These are phyloP conservation scores for Mesorhabditis spiculigera DNA, from an alignment of 2,888 invertebrate species.

Conservation along the genomic window DNA sequence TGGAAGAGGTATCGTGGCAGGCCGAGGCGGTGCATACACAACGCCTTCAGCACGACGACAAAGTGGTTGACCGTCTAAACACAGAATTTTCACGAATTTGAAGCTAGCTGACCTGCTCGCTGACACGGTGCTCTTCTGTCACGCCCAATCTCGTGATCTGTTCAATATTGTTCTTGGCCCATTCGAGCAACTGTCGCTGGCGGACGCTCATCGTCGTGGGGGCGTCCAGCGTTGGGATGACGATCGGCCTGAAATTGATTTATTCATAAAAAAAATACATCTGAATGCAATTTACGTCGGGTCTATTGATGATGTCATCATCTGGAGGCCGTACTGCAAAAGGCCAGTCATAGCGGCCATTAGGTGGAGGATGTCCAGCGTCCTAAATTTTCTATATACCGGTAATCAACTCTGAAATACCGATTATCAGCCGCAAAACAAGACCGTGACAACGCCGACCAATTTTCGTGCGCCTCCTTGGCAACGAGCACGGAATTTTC, in stretches of 20 bases:
- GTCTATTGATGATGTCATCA: neutral
- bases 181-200: neutral
- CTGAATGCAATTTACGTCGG: neutral
- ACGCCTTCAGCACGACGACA: neutral
- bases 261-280: neutral
- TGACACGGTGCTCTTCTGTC: neutral
- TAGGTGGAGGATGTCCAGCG: slow-evolving; percentile 3
- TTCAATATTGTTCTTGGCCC: neutral
- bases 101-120: neutral
- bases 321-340: neutral
- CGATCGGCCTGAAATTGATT: neutral
- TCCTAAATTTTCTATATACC: neutral
- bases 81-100: neutral
- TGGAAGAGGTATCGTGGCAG: neutral
- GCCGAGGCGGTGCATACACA: neutral
- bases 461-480: neutral
- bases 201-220: neutral
- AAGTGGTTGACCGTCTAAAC: slow-evolving; percentile 1
- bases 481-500: too few species aligned
- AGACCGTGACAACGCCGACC: neutral
- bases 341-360: neutral
- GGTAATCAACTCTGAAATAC: neutral
- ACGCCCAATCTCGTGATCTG: neutral
- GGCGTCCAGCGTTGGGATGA: neutral
- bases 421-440: slow-evolving; percentile 1